Evolutionary conservation across 2,113 vertebrate genomes (phyloP).

Genomic region (Atrichornis clamosus): DNA sequence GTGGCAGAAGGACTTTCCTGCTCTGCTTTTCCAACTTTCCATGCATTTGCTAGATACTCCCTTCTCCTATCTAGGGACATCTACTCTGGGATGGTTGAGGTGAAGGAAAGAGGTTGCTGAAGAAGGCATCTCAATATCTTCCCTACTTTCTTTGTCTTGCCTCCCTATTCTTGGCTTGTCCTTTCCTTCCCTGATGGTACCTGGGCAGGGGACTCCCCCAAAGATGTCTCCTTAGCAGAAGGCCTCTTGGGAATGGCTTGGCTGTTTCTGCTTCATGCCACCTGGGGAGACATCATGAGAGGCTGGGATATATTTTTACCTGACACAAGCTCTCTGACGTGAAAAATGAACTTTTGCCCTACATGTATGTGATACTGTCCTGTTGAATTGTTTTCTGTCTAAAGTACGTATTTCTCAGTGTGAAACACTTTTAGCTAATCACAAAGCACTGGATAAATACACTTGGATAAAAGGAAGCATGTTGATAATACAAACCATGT

Average conservation of each 20-base stretch:
- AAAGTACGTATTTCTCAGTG: not conserved
- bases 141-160: not conserved
- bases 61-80: not conserved
- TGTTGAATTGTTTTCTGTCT: not conserved
- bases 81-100: not conserved
- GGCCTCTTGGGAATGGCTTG: not conserved
- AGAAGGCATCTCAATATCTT: not conserved
- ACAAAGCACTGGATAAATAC: not conserved
- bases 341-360: constrained; percentile 6
- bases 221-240: not conserved
- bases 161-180: not conserved
- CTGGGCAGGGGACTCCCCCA: not conserved
- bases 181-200: not conserved
- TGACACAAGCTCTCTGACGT: not conserved
- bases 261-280: not conserved
- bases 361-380: not conserved
- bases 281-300: not conserved
- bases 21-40: not conserved
- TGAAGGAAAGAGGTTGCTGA: not conserved
- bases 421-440: not conserved
- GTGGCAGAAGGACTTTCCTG: not conserved
- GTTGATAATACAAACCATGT: not conserved
- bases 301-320: not conserved
- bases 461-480: not conserved
- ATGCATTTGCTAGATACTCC: not conserved